Evolutionary conservation across 2,888 invertebrate genomes (phyloP).

Genomic region (Drosophila phalerata): DNA sequence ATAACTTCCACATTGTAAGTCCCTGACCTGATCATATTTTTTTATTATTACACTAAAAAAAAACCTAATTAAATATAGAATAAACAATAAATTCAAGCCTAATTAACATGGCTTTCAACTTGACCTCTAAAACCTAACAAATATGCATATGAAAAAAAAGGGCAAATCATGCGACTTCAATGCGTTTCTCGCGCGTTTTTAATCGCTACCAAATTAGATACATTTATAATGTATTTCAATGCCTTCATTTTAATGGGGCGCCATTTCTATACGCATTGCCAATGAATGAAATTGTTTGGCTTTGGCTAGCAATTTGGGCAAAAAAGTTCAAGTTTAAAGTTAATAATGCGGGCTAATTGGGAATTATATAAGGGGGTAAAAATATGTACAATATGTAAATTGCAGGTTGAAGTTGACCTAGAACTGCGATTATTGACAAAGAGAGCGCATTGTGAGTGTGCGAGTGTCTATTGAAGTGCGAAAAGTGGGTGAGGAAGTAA

Average conservation of each 20-base stretch:
- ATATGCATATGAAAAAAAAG: slow-evolving; percentile 24
- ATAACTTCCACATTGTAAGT: not conserved
- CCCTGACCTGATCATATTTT: slow-evolving; percentile 2
- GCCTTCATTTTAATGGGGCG: slow-evolving; percentile 20
- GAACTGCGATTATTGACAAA: slow-evolving; percentile 57
- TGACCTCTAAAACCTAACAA: slow-evolving; percentile 45
- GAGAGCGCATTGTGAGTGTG: slow-evolving; percentile 31
- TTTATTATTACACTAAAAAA: slow-evolving; percentile 2
- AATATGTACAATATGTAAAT: slow-evolving; percentile 62
- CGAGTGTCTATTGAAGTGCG: slow-evolving; percentile 53
- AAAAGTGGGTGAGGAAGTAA: slow-evolving; percentile 71
- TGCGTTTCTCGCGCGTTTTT: slow-evolving; percentile 46
- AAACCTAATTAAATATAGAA: slow-evolving; percentile 15
- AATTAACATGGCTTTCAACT: slow-evolving; percentile 34
- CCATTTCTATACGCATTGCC: slow-evolving; percentile 32
- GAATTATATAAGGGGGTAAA: slow-evolving; percentile 45
- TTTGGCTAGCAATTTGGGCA: slow-evolving; percentile 23
- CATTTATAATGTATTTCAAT: slow-evolving; percentile 33
- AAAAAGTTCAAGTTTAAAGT: slow-evolving; percentile 73
- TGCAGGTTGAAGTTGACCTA: slow-evolving; percentile 65
- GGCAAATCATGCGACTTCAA: slow-evolving; percentile 52
- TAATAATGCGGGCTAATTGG: slow-evolving; percentile 77
- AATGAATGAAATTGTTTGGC: slow-evolving; percentile 43
- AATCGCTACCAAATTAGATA: slow-evolving; percentile 34
- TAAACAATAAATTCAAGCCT: slow-evolving; percentile 3